These are phyloP conservation scores for Merops nubicus DNA, from an alignment of 2,113 vertebrate genomes.

Conservation along the genomic window DNA sequence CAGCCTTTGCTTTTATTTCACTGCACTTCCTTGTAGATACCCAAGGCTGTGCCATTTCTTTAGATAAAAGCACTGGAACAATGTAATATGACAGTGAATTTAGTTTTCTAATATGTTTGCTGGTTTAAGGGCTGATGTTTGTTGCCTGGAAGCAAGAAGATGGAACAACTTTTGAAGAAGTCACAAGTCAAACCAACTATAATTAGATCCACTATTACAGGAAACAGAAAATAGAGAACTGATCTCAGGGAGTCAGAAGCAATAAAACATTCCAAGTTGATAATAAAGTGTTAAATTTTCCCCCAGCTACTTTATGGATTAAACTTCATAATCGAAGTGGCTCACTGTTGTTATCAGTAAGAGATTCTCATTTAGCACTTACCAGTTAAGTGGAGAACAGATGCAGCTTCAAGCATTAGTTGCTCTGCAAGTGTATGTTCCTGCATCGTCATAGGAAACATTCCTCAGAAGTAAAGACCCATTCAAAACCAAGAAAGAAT, in stretches of 20 bases:
- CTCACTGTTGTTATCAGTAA: background rate
- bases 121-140: background rate
- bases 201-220: background rate
- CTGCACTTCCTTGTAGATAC: background rate
- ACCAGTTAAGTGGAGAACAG: constrained; percentile 79
- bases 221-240: background rate
- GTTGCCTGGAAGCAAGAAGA: background rate
- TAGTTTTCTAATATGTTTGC: background rate
- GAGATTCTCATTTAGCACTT: constrained; percentile 28
- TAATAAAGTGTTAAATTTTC: background rate
- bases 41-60: background rate
- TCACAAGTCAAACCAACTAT: background rate
- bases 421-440: constrained; percentile 83
- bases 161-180: background rate
- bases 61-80: background rate
- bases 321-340: background rate
- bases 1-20: background rate
- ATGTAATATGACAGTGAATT: background rate
- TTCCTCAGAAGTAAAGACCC: constrained; percentile 84
- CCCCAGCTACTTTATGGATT: background rate
- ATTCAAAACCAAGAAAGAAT: constrained; percentile 66
- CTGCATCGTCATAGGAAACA: constrained; percentile 76
- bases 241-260: background rate
- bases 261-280: background rate
- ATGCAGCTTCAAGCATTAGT: constrained; percentile 72